These are phyloP conservation scores for Cosmia trapezina DNA, from an alignment of 2,888 invertebrate species.

Conservation along the genomic window DNA sequence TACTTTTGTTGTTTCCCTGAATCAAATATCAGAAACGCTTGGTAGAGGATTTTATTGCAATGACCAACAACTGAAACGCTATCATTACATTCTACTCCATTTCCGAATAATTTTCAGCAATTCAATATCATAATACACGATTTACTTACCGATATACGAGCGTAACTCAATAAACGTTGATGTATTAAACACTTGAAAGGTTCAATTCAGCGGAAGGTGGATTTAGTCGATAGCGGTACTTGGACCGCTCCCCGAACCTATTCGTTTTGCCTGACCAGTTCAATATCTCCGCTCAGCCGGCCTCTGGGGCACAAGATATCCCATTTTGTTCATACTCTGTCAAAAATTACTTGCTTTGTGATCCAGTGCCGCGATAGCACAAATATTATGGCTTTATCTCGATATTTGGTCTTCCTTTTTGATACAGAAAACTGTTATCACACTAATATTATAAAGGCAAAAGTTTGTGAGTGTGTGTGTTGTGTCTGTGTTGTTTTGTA, in stretches of 20 bases:
- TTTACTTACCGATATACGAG: slow-evolving; percentile 53
- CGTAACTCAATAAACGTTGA: slow-evolving; percentile 52
- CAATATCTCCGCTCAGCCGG: slow-evolving; percentile 81
- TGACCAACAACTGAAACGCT: slow-evolving; percentile 36
- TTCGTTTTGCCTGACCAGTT: slow-evolving; percentile 76
- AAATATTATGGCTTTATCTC: slow-evolving; percentile 81
- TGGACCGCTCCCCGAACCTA: slow-evolving; percentile 68
- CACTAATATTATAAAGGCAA: no score
- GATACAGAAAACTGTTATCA: slow-evolving; percentile 50
- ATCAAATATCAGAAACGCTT: slow-evolving; percentile 4
- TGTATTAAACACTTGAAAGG: slow-evolving; percentile 58
- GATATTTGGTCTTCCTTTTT: slow-evolving; percentile 72
- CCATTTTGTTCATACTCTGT: slow-evolving; percentile 81
- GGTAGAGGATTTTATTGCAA: slow-evolving; percentile 17
- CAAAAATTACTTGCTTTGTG: slow-evolving; percentile 83
- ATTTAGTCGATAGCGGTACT: slow-evolving; percentile 69
- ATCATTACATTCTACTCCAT: slow-evolving; percentile 51
- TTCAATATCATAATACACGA: slow-evolving; percentile 57
- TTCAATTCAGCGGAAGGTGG: slow-evolving; percentile 65
- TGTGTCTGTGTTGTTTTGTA: no score
- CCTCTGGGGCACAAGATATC: slow-evolving; percentile 78
- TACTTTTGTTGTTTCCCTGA: neutral
- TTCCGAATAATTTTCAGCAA: slow-evolving; percentile 32
- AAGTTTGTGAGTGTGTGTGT: no score
- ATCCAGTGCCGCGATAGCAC: slow-evolving; percentile 74